Evolutionary conservation across 2,113 vertebrate species (phyloP), one percentile per base, ranked within the genome.

Genomic region (Forbesichthys agassizii): DNA sequence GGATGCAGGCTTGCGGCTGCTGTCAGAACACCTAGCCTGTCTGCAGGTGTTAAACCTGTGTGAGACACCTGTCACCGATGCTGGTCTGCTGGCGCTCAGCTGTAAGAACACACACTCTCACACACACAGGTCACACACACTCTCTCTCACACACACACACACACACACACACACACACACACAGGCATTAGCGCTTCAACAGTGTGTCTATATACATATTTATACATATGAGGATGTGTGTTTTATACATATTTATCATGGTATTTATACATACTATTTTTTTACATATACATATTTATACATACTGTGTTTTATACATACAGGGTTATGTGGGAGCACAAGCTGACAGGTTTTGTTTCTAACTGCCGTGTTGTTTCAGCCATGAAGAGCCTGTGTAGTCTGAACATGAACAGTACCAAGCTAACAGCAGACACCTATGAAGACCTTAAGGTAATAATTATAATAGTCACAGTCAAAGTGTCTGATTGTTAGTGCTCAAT

Each of bases 401-500:
- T 99, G 88, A 99, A 99, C 71, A 99, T 99, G 97, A 99, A 99
- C 91, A 99, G 98, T 92, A 99, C 98, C 88, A 99, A 99, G 90
- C 95, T 99, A 80, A 98, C 97, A 4, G 97, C 96, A 0, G 98
- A 99, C 88, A 98, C 98, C n/a, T 99, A 98, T 0, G 96, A 99
- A 85, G 96, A 98, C 92, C 95, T 99, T 76, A 99, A 99, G 97
- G 98, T 98, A 92, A 84, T 20, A 27, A 59, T 18, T n/a, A 27
- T 27, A 27, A 27, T 27, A 3, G 27, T 27, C 27, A 27, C 27
- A 1, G 33, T 7, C 52, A 20, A 42, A 42, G 7, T 5, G 7
- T 42, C 54, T 55, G 12, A 55, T 18, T 18, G 6, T 18, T n/a
- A 55, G 20, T 5, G 3, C 54, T 18, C 11, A 16, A 13, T 54